phyloP scores from a whole-genome alignment of 2,797 vertebrate species.

The Melanotaenia boesemani region DNA sequence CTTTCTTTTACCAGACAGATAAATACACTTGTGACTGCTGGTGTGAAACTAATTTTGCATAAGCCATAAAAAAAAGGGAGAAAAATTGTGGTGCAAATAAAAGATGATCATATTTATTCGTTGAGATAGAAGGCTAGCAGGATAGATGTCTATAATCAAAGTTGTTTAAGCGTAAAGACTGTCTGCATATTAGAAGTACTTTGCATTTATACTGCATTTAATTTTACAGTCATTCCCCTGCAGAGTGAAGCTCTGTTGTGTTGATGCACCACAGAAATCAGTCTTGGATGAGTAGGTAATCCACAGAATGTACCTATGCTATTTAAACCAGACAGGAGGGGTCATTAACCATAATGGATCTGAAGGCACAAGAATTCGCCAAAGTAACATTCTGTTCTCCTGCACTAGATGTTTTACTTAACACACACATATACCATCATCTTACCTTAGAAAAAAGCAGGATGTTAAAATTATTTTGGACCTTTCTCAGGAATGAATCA shows the following conservation, averaged over 20 bases:
- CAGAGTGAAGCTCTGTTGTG: constrained; percentile 76
- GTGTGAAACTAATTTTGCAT: constrained; percentile 37
- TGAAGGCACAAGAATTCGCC: constrained; percentile 80
- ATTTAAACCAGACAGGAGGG: constrained; percentile 94
- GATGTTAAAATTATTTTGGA: background rate
- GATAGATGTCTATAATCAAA: constrained; percentile 3
- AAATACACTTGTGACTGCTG: constrained; percentile 4
- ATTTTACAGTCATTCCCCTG: constrained; percentile 9
- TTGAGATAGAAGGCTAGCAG: background rate
- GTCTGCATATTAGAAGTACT: background rate
- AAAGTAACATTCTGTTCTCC: constrained; percentile 44
- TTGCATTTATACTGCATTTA: constrained; percentile 18
- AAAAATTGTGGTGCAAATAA: constrained; percentile 22
- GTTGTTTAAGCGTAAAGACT: background rate
- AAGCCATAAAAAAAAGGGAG: constrained; percentile 36
- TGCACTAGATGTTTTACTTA: constrained; percentile 41
- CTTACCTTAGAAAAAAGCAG: background rate
- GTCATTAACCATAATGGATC: constrained; percentile 95
- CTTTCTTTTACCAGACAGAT: constrained; percentile 32
- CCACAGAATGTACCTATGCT: constrained; percentile 80
- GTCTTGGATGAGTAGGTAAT: constrained; percentile 89
- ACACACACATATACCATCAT: constrained; percentile 15
- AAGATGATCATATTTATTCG: constrained; percentile 14
- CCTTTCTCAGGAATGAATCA: constrained; percentile 25
- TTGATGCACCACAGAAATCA: constrained; percentile 84